Base-by-base conservation (phyloP, 2,797 vertebrate species). In the Hyperoplus lanceolatus region DNA sequence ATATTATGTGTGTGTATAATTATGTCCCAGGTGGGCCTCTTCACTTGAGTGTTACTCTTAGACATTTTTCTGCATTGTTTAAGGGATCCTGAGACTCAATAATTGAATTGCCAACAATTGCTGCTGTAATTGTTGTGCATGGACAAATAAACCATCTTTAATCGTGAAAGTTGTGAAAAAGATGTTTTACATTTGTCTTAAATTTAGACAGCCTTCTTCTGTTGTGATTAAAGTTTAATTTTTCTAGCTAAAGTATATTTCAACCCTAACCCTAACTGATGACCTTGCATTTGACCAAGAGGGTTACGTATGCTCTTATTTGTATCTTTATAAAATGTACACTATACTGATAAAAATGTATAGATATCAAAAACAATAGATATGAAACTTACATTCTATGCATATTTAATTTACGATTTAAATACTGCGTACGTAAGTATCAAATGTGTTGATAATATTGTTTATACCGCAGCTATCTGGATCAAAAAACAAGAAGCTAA, bases 191-290 rank as follows among this genome's bases (percentile, higher is more conserved):
- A 58, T 75, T 58, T 75, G 48, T 49, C 57, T 54, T 48, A 10
- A 65, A 68, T 68, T 62, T 43, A 76, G 49, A 43, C 56, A 73
- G 56, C 15, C 18, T 50, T 53, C 71, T 70, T 46, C 50, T 57
- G 11, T 41, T 55, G 46, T 46, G 56, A 55, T 45, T 21, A 13
- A 51, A 36, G 8, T 29, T 70, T 6, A 14, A 4, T 16, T 49
- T 29, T 76, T 48, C n/a, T 4, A 51, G 12, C 15, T 21, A 21
- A 15, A 42, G 16, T 18, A 18, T 11, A 12, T 16, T 54, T 29
- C 5, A 64, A 29, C 29, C 59, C 16, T 57, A 62, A 55, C 8
- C 4, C 14, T 7, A 49, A 43, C 42, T 46, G 45, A 48, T 11
- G n/a, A 60, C 36, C 18, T 21, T 39, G 38, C 14, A 21, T 69